Percentiles rank a stretch among this genome's conserved stretches.
Conservation (phyloP, 1,140 invertebrate genomes). For the Calosoma granatense region DNA sequence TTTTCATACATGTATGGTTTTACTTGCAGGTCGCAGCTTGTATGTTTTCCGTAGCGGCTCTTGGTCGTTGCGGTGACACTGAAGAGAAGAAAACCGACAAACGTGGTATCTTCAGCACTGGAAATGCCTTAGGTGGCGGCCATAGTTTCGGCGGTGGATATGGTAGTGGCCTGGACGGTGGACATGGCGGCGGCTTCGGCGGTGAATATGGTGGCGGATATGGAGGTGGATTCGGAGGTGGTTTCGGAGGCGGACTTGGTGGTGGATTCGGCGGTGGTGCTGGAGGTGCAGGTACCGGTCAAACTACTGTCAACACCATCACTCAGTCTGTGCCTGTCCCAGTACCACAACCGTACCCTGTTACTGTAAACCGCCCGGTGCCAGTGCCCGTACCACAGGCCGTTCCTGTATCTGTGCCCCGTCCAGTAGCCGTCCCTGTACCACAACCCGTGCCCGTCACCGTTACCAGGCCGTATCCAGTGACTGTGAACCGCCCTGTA, state of each 20-base stretch:
- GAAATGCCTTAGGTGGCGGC: neutral
- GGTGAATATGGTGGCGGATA: neutral
- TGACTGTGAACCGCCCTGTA: constrained; percentile 12
- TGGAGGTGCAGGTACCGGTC: constrained; percentile 17
- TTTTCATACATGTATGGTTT: too few relatives aligned
- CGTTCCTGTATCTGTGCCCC: constrained; percentile 34
- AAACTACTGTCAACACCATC: constrained; percentile 18
- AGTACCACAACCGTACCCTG: neutral
- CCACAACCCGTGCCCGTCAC: constrained; percentile 25
- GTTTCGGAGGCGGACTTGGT: constrained; percentile 11
- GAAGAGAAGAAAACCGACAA: constrained; percentile 24
- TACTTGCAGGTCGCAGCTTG: constrained; percentile 3
- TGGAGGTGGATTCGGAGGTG: neutral
- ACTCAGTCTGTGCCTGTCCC: constrained; percentile 15
- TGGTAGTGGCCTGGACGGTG: neutral
- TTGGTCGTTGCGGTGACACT: constrained; percentile 14
- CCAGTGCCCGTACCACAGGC: constrained; percentile 25
- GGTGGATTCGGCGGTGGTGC: constrained; percentile 14
- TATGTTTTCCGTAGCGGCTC: constrained; percentile 13
- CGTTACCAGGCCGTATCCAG: constrained; percentile 21
- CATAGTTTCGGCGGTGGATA: neutral
- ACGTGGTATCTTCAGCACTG: constrained; percentile 23
- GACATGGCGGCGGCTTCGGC: neutral
- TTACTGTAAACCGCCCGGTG: neutral
- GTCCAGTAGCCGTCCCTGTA: constrained; percentile 24